phyloP scores from a whole-genome alignment of 2,888 invertebrate species.

The Urechis unicinctus region DNA sequence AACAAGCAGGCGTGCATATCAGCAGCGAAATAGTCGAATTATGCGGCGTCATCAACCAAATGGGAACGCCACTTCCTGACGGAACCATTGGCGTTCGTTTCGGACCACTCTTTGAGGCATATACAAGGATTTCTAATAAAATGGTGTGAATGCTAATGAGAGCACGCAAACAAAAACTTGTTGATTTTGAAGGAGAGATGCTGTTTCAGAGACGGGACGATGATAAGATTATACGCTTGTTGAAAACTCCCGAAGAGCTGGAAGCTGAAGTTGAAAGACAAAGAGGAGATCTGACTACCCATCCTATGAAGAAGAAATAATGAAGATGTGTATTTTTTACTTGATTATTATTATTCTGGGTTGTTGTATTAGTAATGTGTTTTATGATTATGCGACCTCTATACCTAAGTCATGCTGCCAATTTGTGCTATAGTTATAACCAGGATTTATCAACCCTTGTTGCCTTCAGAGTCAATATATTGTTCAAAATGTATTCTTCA shows the following conservation, averaged over 20 bases:
- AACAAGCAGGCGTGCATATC: slow-evolving; percentile 78
- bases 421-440: too few relatives aligned
- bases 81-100: slow-evolving; percentile 71
- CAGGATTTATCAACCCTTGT: too few relatives aligned
- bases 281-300: slow-evolving; percentile 9
- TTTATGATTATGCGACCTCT: too few relatives aligned
- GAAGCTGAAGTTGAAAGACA: slow-evolving; percentile 12
- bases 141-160: slow-evolving; percentile 87
- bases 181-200: slow-evolving; percentile 92
- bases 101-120: slow-evolving; percentile 73
- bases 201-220: slow-evolving; percentile 93
- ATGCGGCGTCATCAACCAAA: slow-evolving; percentile 76
- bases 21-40: slow-evolving; percentile 83
- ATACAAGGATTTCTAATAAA: slow-evolving; percentile 86
- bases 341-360: too few relatives aligned
- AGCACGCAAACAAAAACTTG: slow-evolving; percentile 83
- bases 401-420: too few relatives aligned
- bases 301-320: slow-evolving; percentile 1
- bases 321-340: too few relatives aligned
- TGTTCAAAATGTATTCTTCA: too few relatives aligned
- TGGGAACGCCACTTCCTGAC: slow-evolving; percentile 66
- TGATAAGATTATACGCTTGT: slow-evolving; percentile 76
- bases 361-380: too few relatives aligned
- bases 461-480: too few relatives aligned
- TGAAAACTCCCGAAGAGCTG: slow-evolving; percentile 53